phyloP scores from a whole-genome alignment of 2,113 vertebrate species.

The Albula goreensis region DNA sequence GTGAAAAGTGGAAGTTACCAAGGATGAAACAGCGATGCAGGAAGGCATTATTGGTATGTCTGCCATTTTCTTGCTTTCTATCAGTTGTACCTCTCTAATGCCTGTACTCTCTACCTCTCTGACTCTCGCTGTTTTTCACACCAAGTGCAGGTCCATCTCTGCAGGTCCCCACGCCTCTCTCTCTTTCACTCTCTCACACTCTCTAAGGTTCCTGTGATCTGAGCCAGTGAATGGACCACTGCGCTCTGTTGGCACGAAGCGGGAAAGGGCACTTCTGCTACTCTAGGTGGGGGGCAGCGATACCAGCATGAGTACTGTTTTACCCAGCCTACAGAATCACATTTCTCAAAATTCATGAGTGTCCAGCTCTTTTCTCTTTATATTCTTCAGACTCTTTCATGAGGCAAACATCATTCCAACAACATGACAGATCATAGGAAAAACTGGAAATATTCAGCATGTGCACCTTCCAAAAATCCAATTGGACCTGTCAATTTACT shows the following conservation, averaged over 20 bases:
- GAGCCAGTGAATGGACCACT: not conserved
- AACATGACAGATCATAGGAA: not conserved
- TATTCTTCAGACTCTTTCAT: too few relatives aligned
- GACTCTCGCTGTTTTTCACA: not conserved
- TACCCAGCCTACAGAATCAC: not conserved
- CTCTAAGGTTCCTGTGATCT: not conserved
- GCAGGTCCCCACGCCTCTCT: slow-evolving; percentile 6
- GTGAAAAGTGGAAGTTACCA: not conserved
- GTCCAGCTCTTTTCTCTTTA: not conserved
- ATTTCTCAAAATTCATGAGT: not conserved
- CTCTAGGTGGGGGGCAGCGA: not conserved
- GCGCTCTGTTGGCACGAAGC: slow-evolving; percentile 6
- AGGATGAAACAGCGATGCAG: too few relatives aligned
- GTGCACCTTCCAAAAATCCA: not conserved
- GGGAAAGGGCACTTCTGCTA: not conserved
- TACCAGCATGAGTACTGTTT: not conserved
- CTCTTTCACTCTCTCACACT: not conserved
- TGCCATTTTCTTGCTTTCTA: too few relatives aligned
- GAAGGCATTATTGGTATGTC: too few relatives aligned
- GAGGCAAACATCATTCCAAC: not conserved
- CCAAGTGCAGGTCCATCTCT: not conserved
- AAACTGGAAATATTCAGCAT: not conserved
- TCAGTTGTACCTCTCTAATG: not conserved
- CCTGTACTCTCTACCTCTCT: not conserved
- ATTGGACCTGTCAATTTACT: not conserved